A percentile compares a stretch with the other conserved stretches of the same genome.
Evolutionary conservation across 2,888 invertebrate species (phyloP).

Genomic region (Dermolepida albohirtum): DNA sequence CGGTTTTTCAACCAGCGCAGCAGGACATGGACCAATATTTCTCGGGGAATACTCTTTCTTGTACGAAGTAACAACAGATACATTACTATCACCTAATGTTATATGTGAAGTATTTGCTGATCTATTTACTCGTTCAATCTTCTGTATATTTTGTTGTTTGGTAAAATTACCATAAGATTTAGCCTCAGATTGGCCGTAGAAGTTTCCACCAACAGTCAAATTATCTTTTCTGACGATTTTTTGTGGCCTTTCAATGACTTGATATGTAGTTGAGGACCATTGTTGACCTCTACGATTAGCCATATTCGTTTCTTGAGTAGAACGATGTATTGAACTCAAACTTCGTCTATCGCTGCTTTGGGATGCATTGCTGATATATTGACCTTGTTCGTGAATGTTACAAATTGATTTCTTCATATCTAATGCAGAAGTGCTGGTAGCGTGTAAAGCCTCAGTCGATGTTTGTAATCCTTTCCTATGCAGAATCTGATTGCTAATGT

Average conservation of each 20-base stretch:
- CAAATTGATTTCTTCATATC: conserved; percentile 85
- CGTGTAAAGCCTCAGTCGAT: conserved; percentile 79
- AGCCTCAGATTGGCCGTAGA: conserved; percentile 80
- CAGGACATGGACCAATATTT: conserved; percentile 82
- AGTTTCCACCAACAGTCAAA: conserved; percentile 77
- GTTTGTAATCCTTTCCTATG: conserved; percentile 79
- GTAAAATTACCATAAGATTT: conserved; percentile 78
- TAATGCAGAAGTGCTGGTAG: conserved; percentile 79
- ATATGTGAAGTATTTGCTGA: conserved; percentile 81
- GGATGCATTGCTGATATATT: conserved; percentile 74
- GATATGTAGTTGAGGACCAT: conserved; percentile 63
- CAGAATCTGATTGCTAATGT: conserved; percentile 81
- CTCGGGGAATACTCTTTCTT: conserved; percentile 81
- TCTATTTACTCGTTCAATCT: conserved; percentile 71
- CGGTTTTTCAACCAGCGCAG: conserved; percentile 79
- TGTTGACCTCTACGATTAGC: conserved; percentile 68
- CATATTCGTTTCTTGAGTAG: conserved; percentile 66
- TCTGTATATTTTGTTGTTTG: conserved; percentile 65
- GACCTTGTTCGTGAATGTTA: conserved; percentile 80
- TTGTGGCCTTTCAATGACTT: conserved; percentile 71
- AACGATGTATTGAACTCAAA: conserved; percentile 83
- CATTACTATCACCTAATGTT: conserved; percentile 75
- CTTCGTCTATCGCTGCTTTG: conserved; percentile 80
- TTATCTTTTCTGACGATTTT: conserved; percentile 75
- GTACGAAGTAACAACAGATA: conserved; percentile 75